Conservation (phyloP, 2,113 vertebrate genomes). For the Carlito syrichta region DNA sequence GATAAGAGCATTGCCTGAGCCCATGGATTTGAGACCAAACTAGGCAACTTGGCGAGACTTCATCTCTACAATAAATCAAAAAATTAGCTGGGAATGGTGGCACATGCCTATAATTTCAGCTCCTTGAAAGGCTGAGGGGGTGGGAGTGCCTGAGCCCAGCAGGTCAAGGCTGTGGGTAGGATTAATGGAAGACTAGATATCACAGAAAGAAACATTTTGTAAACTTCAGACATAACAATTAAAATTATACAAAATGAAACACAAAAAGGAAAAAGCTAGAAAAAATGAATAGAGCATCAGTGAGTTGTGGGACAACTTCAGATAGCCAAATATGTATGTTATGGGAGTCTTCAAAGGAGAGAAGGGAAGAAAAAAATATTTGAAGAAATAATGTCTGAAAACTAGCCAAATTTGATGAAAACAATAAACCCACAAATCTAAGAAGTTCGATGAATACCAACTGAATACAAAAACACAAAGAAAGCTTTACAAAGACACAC, state of each 20-base stretch:
- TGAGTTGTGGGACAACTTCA: neutral
- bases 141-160: too few relatives aligned
- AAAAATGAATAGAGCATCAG: neutral
- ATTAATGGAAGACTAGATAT: neutral
- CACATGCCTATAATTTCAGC: too few relatives aligned
- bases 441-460: neutral
- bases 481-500: neutral
- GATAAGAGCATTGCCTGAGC: too few relatives aligned
- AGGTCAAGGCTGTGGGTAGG: too few relatives aligned
- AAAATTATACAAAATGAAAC: neutral
- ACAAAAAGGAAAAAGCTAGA: neutral
- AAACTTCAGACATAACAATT: neutral
- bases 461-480: neutral
- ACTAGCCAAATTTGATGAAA: conserved; percentile 7
- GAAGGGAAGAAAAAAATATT: neutral
- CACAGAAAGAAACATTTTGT: neutral
- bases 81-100: too few relatives aligned
- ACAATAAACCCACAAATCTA: neutral
- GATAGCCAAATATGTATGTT: neutral
- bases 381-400: neutral
- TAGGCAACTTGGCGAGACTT: too few relatives aligned
- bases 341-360: neutral
- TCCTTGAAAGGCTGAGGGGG: too few relatives aligned
- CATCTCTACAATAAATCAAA: too few relatives aligned
- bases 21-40: too few relatives aligned